Evolutionary conservation across 2,888 invertebrate species (phyloP), one percentile per base, ranked within the genome.

Genomic region (Cosmopolites sordidus): DNA sequence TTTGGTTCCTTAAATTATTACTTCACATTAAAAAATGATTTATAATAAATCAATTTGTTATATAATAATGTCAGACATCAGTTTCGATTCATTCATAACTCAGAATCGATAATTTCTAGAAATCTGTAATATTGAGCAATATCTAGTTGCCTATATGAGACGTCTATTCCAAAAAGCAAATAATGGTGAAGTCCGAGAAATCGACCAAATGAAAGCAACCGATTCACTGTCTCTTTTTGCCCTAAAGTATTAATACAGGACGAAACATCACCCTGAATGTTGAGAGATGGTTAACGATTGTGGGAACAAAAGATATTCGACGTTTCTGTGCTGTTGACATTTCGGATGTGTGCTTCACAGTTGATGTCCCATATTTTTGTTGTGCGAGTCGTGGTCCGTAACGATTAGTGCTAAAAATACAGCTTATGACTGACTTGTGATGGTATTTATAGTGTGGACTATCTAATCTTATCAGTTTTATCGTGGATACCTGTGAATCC

Each of bases 341-440:
- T 50, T 50, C 44, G 43, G 44, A 39, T 33, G 50, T 50, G 43
- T 44, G 40, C 15, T 46, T 45, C 42, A 51, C 27, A 30, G 51
- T 51, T 51, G 15, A 39, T 51, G 46, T 51, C 42, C 47, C 39
- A 52, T 52, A 52, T 52, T 52, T 52, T 47, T 12, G 39, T 48
- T 17, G n/a, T 48, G 8, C 22, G 33, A 11, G 15, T 18, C 15
- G 40, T 33, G 30, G 27, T 29, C 41, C 30, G 42, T 11, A 11
- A 33, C 18, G 16, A 41, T 48, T 33, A 30, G 6, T 15, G 33
- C 9, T 42, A 22, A 42, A 43, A 15, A 16, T 12, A 9, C 33
- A 16, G 30, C 41, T 29, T 30, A 18, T 42, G 48, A 30, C 18
- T 22, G 12, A 16, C 6, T 22, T 29, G 48, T 48, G 42, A 48